Evolutionary conservation across 2,113 vertebrate genomes (phyloP), one percentile per base, ranked within the genome.

Genomic region (Apistogramma diplotaenia): DNA sequence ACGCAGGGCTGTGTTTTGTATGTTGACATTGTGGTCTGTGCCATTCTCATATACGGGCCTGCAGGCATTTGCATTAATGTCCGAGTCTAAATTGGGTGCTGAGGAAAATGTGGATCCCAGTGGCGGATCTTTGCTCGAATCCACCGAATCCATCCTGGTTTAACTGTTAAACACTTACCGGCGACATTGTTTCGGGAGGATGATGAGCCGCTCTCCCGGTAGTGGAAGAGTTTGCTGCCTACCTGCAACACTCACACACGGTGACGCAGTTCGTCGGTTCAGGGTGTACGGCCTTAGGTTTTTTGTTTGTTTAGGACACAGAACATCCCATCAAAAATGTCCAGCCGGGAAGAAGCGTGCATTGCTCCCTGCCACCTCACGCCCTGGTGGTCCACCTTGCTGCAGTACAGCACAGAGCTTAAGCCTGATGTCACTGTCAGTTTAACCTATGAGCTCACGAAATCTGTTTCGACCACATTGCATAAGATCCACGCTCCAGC

Each of bases 121-220:
- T 27, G 86, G 93, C 82, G 93, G 91, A 73, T 96, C 91, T 73
- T 89, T 78, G 81, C 87, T 87, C 19, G 93, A 90, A 88, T 94
- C 93, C 94, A 93, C 94, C 75, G 93, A 94, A 93, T 97, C 95
- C 96, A 94, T 97, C 81, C 84, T 86, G 18, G 67, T 62, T 83
- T 37, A 83, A 91, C 58, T 58, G 89, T 89, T 87, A 93, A 76
- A 92, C 91, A 59, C 84, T 92, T 73, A 89, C 82, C 79, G 67
- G 92, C 75, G 85, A 87, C 91, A 93, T 89, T 23, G 82, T 54
- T 83, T 83, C 55, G 37, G 65, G 73, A 78, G 43, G 29, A 67
- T 25, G 89, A 87, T 19, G 93, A 91, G 92, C 84, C 95, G 90
- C 94, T 92, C 87, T 89, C 90, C 94, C 76, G 91, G 67, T 18